Evolutionary conservation across 92 coral and sea anemone species (phyloP).

Genomic region (Nematostella vectensis): DNA sequence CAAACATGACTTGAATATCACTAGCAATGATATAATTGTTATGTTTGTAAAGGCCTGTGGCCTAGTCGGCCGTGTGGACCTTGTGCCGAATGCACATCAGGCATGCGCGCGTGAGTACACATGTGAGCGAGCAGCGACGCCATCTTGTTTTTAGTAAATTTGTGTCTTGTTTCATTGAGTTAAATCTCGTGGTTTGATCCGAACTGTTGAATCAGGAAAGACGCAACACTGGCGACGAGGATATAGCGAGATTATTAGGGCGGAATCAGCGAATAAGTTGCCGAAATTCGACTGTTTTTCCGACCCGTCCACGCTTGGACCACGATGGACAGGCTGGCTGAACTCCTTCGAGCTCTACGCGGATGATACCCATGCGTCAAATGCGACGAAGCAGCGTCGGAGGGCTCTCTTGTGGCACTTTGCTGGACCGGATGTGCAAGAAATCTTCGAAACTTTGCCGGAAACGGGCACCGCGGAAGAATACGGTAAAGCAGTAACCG

Average conservation of each 20-base stretch:
- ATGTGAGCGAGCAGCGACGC: too few species aligned
- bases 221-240: too few species aligned
- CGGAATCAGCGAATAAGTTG: too few species aligned
- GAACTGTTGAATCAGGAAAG: not conserved
- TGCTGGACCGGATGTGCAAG: conserved; percentile 51
- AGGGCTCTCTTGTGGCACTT: conserved; percentile 43
- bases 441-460: conserved; percentile 43
- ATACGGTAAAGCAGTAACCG: conserved; percentile 38
- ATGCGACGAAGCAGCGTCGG: conserved; percentile 20
- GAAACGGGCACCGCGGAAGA: conserved; percentile 19
- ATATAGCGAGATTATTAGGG: too few species aligned
- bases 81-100: too few species aligned
- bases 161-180: too few species aligned
- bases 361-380: not conserved
- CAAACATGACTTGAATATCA: too few species aligned
- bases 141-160: too few species aligned
- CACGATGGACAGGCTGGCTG: not conserved
- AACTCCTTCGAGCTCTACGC: not conserved
- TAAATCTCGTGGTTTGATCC: not conserved
- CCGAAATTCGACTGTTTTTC: not conserved
- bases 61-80: too few species aligned
- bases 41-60: too few species aligned
- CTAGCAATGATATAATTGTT: too few species aligned
- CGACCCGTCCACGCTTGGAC: not conserved
- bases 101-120: too few species aligned